Base-by-base conservation (phyloP, 2,113 vertebrate genomes). In the Tamias sibiricus region DNA sequence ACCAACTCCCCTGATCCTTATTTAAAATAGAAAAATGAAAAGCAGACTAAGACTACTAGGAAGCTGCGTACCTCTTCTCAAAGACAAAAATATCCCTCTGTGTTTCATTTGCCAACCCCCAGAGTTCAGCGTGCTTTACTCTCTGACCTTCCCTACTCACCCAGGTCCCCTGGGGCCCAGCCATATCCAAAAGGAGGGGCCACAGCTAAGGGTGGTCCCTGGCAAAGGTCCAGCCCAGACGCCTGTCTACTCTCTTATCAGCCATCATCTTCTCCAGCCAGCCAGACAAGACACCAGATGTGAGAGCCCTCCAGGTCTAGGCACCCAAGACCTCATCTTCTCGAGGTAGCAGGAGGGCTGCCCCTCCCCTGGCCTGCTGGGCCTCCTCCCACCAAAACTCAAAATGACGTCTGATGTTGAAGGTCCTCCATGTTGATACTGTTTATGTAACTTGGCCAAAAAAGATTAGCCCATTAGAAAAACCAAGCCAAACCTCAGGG, bases 11-110 rank as follows among this genome's bases (percentile, higher is more conserved):
- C 40, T 66, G 57, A 54, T 86, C 54, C 89, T 94, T n/a, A 85
- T 40, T 59, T 49, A 96, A 96, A 88, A 87, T 4, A 37, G 54
- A 47, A 93, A 87, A 91, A 96, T n/a, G 68, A 80, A 96, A 95
- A 64, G 68, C 28, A 59, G 42, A 69, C 47, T 26, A 80, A 92
- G 47, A 81, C 54, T 84, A 68, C 30, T 26, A 22, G 12, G 37
- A 68, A 35, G 22, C n/a, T 80, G 17, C 74, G 81, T 4, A 40
- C 76, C 37, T 72, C 68, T 82, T 84, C 57, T 87, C 35, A 76
- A 87, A 91, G 76, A 89, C 83, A 95, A 89, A 82, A 87, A n/a
- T 19, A 74, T 35, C 49, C 37, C 59, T 59, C 62, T 22, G 6
- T 28, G 42, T 47, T 62, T 62, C 44, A 90, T 2, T 14, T 40